Percentiles rank a stretch among this genome's conserved stretches.
Conservation (phyloP, 2,888 invertebrate species). For the Eristalis pertinax region DNA sequence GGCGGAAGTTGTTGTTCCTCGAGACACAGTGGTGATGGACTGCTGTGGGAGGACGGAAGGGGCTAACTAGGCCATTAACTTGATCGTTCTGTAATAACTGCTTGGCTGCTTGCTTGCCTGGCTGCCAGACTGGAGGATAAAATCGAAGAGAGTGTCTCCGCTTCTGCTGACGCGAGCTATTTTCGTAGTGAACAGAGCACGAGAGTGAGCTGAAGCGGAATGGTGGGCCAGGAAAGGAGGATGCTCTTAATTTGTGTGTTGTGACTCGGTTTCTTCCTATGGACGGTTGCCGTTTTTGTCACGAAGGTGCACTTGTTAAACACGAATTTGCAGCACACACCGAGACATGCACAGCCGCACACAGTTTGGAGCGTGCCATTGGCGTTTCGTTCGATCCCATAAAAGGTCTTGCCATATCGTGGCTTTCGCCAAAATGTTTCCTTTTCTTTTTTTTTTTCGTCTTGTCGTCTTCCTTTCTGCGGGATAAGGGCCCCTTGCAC, state of each 20-base stretch:
- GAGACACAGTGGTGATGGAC: neutral
- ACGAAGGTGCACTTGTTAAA: conserved; percentile 71
- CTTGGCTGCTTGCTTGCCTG: conserved; percentile 33
- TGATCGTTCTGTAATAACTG: conserved; percentile 65
- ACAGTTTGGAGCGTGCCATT: conserved; percentile 62
- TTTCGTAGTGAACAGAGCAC: conserved; percentile 14
- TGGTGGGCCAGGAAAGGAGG: conserved; percentile 3
- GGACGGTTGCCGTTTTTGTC: conserved; percentile 59
- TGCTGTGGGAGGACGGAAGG: neutral
- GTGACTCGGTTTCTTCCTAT: conserved; percentile 47
- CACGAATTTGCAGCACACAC: conserved; percentile 56
- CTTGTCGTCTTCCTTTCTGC: too few relatives aligned
- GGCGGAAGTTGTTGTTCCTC: conserved; percentile 56
- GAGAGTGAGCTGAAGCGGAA: neutral
- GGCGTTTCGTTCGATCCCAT: conserved; percentile 47
- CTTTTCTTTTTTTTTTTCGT: conserved; percentile 8
- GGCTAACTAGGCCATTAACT: conserved; percentile 64
- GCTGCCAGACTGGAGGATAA: conserved; percentile 55
- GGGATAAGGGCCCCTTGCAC: conserved; percentile 25
- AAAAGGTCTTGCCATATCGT: conserved; percentile 52
- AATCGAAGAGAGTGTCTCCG: conserved; percentile 33
- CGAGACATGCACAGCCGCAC: neutral
- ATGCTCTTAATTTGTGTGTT: conserved; percentile 70
- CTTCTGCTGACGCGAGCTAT: conserved; percentile 13
- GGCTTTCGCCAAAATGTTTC: conserved; percentile 58